Percentiles rank a stretch among this genome's conserved stretches.
These are phyloP conservation scores for Perca fluviatilis DNA, from an alignment of 2,113 vertebrate species.

Conservation along the genomic window DNA sequence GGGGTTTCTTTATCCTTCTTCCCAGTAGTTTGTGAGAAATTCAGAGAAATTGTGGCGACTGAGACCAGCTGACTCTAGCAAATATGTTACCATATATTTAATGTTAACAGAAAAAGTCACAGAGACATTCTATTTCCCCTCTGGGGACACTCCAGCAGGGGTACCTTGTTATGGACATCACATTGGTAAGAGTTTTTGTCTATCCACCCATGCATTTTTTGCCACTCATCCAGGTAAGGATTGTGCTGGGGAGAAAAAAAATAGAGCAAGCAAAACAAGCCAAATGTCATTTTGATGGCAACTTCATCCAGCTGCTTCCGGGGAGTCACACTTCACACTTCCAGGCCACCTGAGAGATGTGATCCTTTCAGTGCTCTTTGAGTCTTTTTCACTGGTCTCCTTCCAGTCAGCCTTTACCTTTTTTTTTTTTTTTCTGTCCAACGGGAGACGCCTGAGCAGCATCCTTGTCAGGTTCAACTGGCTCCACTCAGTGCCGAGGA, in stretches of 20 bases:
- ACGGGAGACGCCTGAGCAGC: slow-evolving; percentile 38
- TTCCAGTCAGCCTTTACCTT: slow-evolving; percentile 39
- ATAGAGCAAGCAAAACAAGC: slow-evolving; percentile 19
- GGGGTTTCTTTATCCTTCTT: background rate
- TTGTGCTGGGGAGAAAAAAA: background rate
- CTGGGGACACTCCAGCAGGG: slow-evolving; percentile 17
- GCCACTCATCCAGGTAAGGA: slow-evolving; percentile 11
- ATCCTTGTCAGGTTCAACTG: slow-evolving; percentile 49
- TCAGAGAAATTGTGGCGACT: background rate
- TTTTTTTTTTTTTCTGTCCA: slow-evolving; percentile 27
- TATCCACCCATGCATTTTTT: slow-evolving; percentile 21
- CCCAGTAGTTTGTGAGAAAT: background rate
- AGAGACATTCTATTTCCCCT: background rate
- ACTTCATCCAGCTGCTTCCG: slow-evolving; percentile 17
- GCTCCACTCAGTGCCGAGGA: slow-evolving; percentile 35
- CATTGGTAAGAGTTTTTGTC: background rate
- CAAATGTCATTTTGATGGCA: slow-evolving; percentile 21
- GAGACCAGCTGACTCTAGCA: background rate
- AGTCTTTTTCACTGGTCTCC: slow-evolving; percentile 29
- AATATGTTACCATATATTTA: slow-evolving; percentile 9
- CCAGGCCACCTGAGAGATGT: slow-evolving; percentile 35
- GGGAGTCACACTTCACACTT: slow-evolving; percentile 16
- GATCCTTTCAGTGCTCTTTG: slow-evolving; percentile 42
- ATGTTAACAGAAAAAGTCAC: slow-evolving; percentile 12
- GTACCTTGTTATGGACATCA: slow-evolving; percentile 4